Evolutionary conservation across 1,140 invertebrate genomes (phyloP).

Genomic region (Schlechtendalia chinensis): DNA sequence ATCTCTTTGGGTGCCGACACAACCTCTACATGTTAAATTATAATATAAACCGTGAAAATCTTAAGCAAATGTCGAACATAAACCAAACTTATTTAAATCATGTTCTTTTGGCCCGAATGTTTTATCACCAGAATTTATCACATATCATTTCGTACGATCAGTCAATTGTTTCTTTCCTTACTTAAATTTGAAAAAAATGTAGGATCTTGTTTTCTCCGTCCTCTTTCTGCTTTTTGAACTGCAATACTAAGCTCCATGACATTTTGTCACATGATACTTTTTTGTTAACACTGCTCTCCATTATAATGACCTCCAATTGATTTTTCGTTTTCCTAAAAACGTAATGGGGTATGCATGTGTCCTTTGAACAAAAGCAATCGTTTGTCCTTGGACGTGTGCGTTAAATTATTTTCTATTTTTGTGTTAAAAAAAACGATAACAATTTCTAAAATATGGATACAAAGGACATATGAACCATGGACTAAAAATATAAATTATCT

Average conservation of each 20-base stretch:
- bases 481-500: neutral
- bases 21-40: no score
- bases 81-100: neutral
- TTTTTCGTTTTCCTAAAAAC: conserved; percentile 38
- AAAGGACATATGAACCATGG: neutral
- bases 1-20: no score
- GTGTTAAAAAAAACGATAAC: neutral
- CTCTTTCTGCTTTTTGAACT: no score
- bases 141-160: neutral
- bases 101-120: neutral
- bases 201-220: no score
- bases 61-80: neutral
- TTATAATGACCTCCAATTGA: conserved; percentile 34
- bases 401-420: neutral
- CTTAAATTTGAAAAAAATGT: no score
- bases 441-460: neutral
- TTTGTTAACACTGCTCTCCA: neutral
- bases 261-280: conserved; percentile 27
- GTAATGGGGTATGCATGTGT: conserved; percentile 16
- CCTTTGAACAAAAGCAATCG: conserved; percentile 10
- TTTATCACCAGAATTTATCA: conserved; percentile 20
- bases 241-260: neutral
- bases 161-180: conserved; percentile 17
- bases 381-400: neutral
- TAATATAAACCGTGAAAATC: no score